phyloP scores from a whole-genome alignment of 2,113 vertebrate species.

The Microcebus murinus region DNA sequence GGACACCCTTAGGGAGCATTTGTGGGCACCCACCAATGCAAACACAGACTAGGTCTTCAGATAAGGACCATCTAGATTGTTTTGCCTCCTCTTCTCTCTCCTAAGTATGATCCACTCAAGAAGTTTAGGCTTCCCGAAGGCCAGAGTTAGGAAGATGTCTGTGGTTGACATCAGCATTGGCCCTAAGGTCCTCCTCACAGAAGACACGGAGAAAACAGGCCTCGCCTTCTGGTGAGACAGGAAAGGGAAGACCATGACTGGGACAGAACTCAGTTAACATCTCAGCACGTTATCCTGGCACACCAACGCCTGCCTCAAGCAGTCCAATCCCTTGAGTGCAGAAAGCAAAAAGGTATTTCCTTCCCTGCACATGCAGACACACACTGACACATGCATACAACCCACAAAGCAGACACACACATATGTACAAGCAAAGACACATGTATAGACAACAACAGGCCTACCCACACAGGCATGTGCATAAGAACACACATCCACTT shows the following conservation, averaged over 20 bases:
- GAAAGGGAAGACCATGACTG: neutral
- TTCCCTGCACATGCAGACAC: neutral
- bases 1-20: neutral
- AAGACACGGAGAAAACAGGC: neutral
- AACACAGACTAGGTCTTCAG: neutral
- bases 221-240: neutral
- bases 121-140: neutral
- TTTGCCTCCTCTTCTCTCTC: neutral
- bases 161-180: neutral
- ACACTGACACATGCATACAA: neutral
- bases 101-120: neutral
- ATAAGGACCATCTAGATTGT: neutral
- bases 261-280: neutral
- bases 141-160: neutral
- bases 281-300: neutral
- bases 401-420: neutral
- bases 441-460: neutral
- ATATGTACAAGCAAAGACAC: neutral
- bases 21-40: neutral
- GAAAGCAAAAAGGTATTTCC: neutral
- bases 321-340: neutral
- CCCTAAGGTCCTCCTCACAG: neutral
- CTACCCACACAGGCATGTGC: neutral
- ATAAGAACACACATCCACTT: neutral
- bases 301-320: neutral